phyloP scores from a whole-genome alignment of 1,140 invertebrate species.

The Platyscapa corneri region DNA sequence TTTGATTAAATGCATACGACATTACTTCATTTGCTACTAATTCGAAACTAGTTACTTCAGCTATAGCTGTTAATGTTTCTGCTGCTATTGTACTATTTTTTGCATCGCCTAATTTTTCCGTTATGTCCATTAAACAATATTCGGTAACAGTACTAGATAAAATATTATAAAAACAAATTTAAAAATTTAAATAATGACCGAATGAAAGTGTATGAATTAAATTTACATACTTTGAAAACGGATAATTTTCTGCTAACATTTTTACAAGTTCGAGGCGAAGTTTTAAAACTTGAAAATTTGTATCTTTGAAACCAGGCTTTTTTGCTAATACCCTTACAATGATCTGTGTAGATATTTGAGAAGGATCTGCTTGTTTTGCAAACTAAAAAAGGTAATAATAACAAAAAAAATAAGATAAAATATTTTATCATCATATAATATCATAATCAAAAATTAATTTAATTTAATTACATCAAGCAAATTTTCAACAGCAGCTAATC shows the following conservation, averaged over 20 bases:
- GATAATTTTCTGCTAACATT: slow-evolving; percentile 84
- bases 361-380: slow-evolving; percentile 78
- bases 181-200: slow-evolving; percentile 5
- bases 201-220: neutral
- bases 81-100: slow-evolving; percentile 84
- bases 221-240: slow-evolving; percentile 78
- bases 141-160: slow-evolving; percentile 80
- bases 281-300: slow-evolving; percentile 95
- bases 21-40: slow-evolving; percentile 83
- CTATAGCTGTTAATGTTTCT: slow-evolving; percentile 83
- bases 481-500: slow-evolving; percentile 85
- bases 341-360: slow-evolving; percentile 83
- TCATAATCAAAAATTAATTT: neutral
- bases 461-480: slow-evolving; percentile 75
- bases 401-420: neutral
- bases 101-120: slow-evolving; percentile 89
- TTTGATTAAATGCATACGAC: slow-evolving; percentile 87
- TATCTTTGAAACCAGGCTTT: slow-evolving; percentile 94
- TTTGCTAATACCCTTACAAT: slow-evolving; percentile 84
- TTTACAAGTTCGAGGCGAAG: slow-evolving; percentile 86
- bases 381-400: slow-evolving; percentile 62
- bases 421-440: slow-evolving; percentile 31
- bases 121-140: slow-evolving; percentile 85
- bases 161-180: slow-evolving; percentile 43
- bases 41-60: slow-evolving; percentile 86